Base-by-base conservation (phyloP, 2,888 invertebrate genomes). In the Euclidia mi region DNA sequence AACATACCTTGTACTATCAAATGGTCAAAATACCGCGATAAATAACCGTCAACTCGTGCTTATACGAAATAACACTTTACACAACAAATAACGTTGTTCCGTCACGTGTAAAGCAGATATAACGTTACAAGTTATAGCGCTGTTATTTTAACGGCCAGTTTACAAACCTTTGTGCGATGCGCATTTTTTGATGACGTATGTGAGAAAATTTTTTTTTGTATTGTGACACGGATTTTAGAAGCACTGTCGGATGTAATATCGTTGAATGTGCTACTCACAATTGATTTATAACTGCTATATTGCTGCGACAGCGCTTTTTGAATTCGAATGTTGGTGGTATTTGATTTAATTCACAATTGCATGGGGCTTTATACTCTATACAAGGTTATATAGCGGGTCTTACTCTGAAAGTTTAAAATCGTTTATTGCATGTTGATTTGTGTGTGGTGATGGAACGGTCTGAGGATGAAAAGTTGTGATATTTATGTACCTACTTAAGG, bases 21-120 rank as follows among this genome's bases (percentile, higher is more conserved):
- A 25, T 25, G 4, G 20, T 7, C 7, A 25, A 25, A 25, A 25
- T 25, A 25, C 20, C 20, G n/a, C n/a, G 2, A 38, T 37, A 47
- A 37, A 28, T 35, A 10, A 10, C 11, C 17, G 17, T n/a, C 12
- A 34, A 34, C 32, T 34, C 18, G 9, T n/a, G 17, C 18, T 31
- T 20, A n/a, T n/a, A 7, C 15, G 31, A 51, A 31, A 51, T 51
- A 29, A 31, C 14, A 17, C 14, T 12, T 43, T 20, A 12, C 12
- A 18, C 20, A 58, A 68, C 58, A 76, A 65, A 72, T 56, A 76
- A 65, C 56, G 52, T 52, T 65, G 73, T 63, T 45, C 63, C 37
- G n/a, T 65, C 73, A 52, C 60, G 73, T 56, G 76, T 76, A 61
- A 72, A 58, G 11, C 60, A 65, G 73, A 73, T 73, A 73, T 63